Evolutionary conservation across 2,113 vertebrate genomes (phyloP).

Genomic region (Jaculus jaculus): DNA sequence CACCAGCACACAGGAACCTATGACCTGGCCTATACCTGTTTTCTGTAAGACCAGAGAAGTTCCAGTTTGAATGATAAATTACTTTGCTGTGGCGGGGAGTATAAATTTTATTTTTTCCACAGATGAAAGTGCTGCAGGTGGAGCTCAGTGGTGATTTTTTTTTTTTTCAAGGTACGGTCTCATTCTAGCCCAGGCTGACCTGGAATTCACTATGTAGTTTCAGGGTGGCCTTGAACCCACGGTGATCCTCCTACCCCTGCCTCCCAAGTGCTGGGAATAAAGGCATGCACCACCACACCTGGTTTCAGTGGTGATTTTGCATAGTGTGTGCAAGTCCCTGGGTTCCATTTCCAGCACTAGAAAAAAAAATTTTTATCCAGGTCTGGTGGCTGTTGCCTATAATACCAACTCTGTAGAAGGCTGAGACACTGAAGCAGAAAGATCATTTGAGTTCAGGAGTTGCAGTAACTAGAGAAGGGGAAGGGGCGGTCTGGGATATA

Average conservation of each 20-base stretch:
- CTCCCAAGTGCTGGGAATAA: too few species aligned
- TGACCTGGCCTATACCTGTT: fast-evolving
- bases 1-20: neutral
- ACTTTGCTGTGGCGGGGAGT: neutral
- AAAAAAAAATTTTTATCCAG: neutral
- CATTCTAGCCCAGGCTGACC: too few species aligned
- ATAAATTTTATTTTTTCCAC: neutral
- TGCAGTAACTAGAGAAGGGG: too few species aligned
- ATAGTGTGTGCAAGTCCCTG: neutral
- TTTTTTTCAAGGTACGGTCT: too few species aligned
- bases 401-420: neutral
- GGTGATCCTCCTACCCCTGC: too few species aligned
- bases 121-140: neutral
- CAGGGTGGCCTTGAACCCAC: too few species aligned
- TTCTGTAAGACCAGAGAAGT: neutral
- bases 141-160: too few species aligned
- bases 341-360: neutral
- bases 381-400: neutral
- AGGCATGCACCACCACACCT: too few species aligned
- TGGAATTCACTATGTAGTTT: too few species aligned
- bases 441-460: neutral
- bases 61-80: neutral
- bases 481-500: too few species aligned
- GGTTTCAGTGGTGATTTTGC: too few species aligned
- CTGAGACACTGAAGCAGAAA: neutral